phyloP scores from a whole-genome alignment of 2,888 invertebrate genomes.

The Thymelicus lineola region DNA sequence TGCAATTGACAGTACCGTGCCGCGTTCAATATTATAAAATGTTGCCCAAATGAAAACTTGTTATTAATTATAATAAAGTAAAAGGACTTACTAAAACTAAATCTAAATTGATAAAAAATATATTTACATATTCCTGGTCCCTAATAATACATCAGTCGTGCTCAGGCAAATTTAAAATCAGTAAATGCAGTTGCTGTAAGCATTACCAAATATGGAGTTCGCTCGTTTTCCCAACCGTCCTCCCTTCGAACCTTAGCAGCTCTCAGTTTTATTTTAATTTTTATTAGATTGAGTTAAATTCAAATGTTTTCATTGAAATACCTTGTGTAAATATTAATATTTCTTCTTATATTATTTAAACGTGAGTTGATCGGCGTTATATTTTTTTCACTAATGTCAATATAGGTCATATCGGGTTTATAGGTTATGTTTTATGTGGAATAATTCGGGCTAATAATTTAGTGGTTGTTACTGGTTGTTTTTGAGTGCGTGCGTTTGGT shows the following conservation, averaged over 20 bases:
- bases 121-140: conserved; percentile 12
- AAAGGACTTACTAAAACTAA: conserved; percentile 29
- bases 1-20: conserved; percentile 47
- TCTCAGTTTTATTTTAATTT: conserved; percentile 78
- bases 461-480: conserved; percentile 62
- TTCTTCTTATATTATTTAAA: conserved; percentile 70
- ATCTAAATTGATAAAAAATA: conserved; percentile 16
- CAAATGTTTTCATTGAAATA: conserved; percentile 82
- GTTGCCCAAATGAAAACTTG: conserved; percentile 47
- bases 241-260: conserved; percentile 84
- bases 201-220: conserved; percentile 90
- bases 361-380: conserved; percentile 68
- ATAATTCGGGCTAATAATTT: conserved; percentile 63
- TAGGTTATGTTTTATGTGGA: conserved; percentile 81
- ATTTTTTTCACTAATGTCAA: conserved; percentile 69
- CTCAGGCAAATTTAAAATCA: conserved; percentile 56
- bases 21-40: conserved; percentile 65
- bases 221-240: conserved; percentile 86
- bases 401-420: conserved; percentile 76
- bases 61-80: conserved; percentile 40
- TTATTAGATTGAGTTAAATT: conserved; percentile 67
- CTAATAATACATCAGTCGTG: conserved; percentile 42
- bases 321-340: conserved; percentile 71
- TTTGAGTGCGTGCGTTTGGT: conserved; percentile 69
- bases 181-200: conserved; percentile 76